A percentile compares a stretch with the other conserved stretches of the same genome.
Conservation (phyloP, 2,797 vertebrate species). For the Chelon labrosus region DNA sequence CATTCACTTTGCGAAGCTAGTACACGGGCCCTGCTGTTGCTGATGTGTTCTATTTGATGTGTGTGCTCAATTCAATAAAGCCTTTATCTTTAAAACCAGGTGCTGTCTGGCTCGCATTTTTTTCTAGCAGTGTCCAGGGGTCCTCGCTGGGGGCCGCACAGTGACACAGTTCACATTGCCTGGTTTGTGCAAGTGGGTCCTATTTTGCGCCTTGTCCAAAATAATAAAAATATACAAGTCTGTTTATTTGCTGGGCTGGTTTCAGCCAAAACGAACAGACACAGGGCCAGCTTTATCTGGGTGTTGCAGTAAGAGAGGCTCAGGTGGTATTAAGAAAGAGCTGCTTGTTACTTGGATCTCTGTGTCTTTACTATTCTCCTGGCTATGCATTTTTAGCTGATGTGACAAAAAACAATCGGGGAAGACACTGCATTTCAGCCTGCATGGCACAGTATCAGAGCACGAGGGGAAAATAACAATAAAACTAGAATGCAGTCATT, state of each 20-base stretch:
- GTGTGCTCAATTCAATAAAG: conserved; percentile 77
- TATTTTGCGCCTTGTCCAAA: conserved; percentile 79
- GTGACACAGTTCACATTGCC: conserved; percentile 76
- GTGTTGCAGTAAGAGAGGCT: conserved; percentile 62
- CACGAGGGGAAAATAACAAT: conserved; percentile 11
- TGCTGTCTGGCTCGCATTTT: conserved; percentile 60
- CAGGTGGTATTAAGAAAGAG: conserved; percentile 76
- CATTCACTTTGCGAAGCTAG: conserved; percentile 65
- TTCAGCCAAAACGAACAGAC: conserved; percentile 76
- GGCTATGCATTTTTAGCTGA: conserved; percentile 60
- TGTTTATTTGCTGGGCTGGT: conserved; percentile 78
- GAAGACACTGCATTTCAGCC: conserved; percentile 55
- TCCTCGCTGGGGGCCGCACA: conserved; percentile 60
- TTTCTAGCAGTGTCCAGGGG: conserved; percentile 64
- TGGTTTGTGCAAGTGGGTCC: conserved; percentile 76
- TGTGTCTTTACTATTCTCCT: conserved; percentile 59
- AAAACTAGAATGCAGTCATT: conserved; percentile 63
- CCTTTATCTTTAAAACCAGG: conserved; percentile 79
- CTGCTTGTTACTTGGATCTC: conserved; percentile 64
- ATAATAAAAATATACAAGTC: conserved; percentile 81
- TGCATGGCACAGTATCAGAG: conserved; percentile 55
- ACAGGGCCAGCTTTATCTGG: conserved; percentile 58
- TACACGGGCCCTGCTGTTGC: conserved; percentile 57
- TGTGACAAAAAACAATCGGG: conserved; percentile 53
- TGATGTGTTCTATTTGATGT: conserved; percentile 69